Evolutionary conservation across 2,888 invertebrate species (phyloP).

Genomic region (Celastrina argiolus): DNA sequence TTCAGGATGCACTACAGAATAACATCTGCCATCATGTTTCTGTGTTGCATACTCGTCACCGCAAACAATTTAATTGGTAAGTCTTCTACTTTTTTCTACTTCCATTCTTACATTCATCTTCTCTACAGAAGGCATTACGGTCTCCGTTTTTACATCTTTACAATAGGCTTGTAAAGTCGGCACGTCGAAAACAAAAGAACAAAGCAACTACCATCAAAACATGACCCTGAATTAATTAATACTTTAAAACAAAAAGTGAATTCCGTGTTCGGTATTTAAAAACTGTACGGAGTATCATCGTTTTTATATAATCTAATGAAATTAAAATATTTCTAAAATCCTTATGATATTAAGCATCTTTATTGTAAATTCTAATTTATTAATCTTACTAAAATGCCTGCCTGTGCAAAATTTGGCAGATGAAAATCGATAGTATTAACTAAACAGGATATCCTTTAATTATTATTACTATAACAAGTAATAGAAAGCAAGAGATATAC

Average conservation of each 20-base stretch:
- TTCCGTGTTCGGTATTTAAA: slow-evolving; percentile 2
- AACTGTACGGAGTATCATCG: neutral
- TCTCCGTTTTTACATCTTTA: neutral
- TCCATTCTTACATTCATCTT: neutral
- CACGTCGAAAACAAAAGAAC: slow-evolving; percentile 2
- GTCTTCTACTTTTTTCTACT: slow-evolving; percentile 51
- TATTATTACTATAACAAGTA: neutral
- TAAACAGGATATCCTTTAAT: neutral
- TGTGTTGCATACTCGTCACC: slow-evolving; percentile 91
- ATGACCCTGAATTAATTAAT: neutral
- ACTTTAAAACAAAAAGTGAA: neutral
- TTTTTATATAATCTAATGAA: neutral
- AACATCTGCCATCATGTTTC: slow-evolving; percentile 90
- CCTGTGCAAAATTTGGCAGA: neutral
- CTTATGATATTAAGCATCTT: too few species aligned
- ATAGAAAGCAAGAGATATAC: slow-evolving; percentile 6
- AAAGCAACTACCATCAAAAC: neutral
- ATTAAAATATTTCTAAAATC: too few species aligned
- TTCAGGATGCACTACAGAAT: slow-evolving; percentile 93
- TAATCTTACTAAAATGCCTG: neutral
- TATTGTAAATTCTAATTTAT: too few species aligned
- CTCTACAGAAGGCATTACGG: neutral
- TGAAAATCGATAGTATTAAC: neutral
- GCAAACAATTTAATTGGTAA: slow-evolving; percentile 94
- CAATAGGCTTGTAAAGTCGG: neutral